These are phyloP conservation scores for Cancer borealis DNA, from an alignment of 2,888 invertebrate species.

Conservation along the genomic window DNA sequence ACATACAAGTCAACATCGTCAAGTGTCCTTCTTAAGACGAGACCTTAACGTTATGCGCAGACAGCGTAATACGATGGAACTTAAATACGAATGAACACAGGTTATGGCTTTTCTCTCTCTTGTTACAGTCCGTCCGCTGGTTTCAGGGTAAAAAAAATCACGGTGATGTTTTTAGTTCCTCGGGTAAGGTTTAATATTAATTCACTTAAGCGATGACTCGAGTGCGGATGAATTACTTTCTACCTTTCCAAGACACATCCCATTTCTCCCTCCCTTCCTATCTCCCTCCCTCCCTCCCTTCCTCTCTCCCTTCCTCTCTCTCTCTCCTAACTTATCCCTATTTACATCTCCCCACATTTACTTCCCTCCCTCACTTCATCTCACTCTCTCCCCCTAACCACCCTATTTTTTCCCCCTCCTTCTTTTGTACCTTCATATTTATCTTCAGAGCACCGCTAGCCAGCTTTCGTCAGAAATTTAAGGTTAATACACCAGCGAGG, in stretches of 20 bases:
- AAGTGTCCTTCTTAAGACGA: not conserved
- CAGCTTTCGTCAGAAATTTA: not conserved
- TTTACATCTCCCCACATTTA: not conserved
- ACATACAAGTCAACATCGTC: not conserved
- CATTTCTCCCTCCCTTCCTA: not conserved
- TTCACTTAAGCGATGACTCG: not conserved
- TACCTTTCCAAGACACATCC: not conserved
- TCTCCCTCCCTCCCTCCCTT: not conserved
- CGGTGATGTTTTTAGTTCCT: not conserved
- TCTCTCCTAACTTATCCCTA: not conserved
- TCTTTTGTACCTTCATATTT: not conserved
- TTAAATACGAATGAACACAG: not conserved
- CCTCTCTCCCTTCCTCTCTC: not conserved
- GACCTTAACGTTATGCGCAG: not conserved
- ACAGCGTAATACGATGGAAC: not conserved
- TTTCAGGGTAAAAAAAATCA: not conserved
- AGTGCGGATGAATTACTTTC: not conserved
- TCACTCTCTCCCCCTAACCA: not conserved
- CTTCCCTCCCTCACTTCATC: not conserved
- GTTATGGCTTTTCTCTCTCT: not conserved
- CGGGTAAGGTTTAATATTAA: not conserved
- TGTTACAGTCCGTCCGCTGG: not conserved
- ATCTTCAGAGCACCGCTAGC: not conserved
- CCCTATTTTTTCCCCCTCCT: not conserved
- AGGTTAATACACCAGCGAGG: not conserved